Evolutionary conservation across 2,888 invertebrate species (phyloP).

Genomic region (Eupelmus urozonus): DNA sequence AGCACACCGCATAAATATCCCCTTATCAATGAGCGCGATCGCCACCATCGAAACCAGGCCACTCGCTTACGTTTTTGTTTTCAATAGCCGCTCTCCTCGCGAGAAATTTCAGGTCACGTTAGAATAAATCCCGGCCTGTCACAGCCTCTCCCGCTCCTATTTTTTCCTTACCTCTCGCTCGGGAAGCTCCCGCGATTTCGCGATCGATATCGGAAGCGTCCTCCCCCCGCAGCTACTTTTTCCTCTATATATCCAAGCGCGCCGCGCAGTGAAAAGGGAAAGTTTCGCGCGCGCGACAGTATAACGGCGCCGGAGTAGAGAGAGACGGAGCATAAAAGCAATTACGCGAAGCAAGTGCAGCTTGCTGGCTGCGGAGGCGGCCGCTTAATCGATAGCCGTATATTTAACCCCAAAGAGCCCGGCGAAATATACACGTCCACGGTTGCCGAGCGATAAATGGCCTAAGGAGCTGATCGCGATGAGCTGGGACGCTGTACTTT

Average conservation of each 20-base stretch:
- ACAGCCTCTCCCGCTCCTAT: background rate
- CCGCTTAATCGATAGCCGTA: constrained; percentile 50
- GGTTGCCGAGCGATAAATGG: constrained; percentile 20
- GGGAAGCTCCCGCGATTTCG: background rate
- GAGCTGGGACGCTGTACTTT: background rate
- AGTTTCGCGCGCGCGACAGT: constrained; percentile 43
- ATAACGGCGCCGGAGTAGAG: too few relatives aligned
- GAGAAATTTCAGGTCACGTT: constrained; percentile 50
- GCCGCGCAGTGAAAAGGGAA: constrained; percentile 50
- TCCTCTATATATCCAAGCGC: background rate
- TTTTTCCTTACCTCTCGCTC: background rate
- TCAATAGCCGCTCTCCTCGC: background rate
- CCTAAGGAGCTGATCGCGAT: constrained; percentile 18
- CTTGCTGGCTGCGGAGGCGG: background rate
- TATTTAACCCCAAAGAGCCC: constrained; percentile 15
- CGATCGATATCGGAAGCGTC: constrained; percentile 39
- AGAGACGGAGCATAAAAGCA: constrained; percentile 24
- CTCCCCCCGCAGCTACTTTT: background rate
- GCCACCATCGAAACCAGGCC: constrained; percentile 21
- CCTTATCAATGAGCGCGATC: constrained; percentile 30
- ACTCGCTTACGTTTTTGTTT: constrained; percentile 32
- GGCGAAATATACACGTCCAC: constrained; percentile 7
- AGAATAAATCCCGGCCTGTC: constrained; percentile 37
- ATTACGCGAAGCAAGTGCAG: constrained; percentile 50
- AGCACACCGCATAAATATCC: constrained; percentile 34